phyloP scores from a whole-genome alignment of 37 sponge, comb jelly and placozoan genomes.

The Eunapius fragilis region DNA sequence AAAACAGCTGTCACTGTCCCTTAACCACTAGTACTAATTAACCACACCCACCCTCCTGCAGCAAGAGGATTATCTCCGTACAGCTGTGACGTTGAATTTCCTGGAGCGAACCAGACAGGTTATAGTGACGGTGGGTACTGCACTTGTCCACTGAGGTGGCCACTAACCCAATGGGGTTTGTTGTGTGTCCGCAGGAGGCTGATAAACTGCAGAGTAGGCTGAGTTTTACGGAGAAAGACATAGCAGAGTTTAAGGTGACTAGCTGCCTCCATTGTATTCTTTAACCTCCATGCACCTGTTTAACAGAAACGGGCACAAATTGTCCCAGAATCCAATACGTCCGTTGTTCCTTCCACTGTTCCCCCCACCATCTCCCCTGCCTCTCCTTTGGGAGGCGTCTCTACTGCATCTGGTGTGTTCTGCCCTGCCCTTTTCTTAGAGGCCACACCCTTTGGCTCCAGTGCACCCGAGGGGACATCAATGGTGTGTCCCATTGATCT shows the following conservation, averaged over 20 bases:
- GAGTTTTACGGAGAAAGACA: neutral
- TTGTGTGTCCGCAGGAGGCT: no score
- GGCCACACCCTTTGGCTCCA: neutral
- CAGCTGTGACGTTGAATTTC: no score
- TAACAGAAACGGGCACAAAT: neutral
- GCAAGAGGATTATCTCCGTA: no score
- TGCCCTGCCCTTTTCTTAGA: neutral
- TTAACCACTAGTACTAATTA: neutral
- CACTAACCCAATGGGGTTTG: no score
- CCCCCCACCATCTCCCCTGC: neutral
- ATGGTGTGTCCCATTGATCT: neutral
- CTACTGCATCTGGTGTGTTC: neutral
- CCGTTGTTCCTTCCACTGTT: neutral
- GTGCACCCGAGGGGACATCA: neutral
- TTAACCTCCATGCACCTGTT: neutral
- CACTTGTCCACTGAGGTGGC: no score
- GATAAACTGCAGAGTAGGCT: neutral
- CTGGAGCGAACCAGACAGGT: no score
- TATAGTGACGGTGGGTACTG: no score
- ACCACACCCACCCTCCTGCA: no score
- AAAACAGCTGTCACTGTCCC: no score
- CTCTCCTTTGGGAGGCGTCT: neutral
- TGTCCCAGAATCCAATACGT: neutral
- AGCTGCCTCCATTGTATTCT: neutral
- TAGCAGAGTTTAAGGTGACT: neutral